A percentile compares a stretch with the other conserved stretches of the same genome.
Conservation (phyloP, 2,113 vertebrate genomes). For the Seriola aureovittata region DNA sequence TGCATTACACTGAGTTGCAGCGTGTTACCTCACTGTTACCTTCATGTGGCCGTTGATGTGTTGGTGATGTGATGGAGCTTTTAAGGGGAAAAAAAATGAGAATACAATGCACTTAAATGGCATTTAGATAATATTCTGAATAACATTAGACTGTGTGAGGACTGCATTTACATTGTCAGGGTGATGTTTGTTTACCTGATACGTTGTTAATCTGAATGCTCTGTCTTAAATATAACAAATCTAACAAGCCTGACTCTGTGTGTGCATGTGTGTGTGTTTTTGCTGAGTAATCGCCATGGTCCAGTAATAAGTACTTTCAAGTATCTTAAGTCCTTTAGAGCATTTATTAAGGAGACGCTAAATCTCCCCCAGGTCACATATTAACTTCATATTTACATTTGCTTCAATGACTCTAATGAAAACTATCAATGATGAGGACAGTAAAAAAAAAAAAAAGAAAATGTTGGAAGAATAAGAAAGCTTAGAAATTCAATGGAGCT, state of each 20-base stretch:
- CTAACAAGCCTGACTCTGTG: constrained; percentile 16
- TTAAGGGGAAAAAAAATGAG: constrained; percentile 32
- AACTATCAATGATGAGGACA: no score
- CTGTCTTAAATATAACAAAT: constrained; percentile 45
- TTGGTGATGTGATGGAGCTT: constrained; percentile 1
- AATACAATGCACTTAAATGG: neutral
- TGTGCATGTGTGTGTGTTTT: neutral
- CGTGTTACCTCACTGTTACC: constrained; percentile 26
- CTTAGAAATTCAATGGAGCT: no score
- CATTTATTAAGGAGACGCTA: neutral
- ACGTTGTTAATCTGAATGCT: neutral
- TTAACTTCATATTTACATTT: no score
- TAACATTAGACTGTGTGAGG: neutral
- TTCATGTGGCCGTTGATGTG: neutral
- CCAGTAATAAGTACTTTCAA: no score
- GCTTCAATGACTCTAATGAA: no score
- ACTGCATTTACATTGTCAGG: neutral
- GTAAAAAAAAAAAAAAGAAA: no score
- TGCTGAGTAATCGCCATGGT: neutral
- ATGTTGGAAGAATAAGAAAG: no score
- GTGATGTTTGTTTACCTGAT: neutral
- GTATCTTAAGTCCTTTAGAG: neutral
- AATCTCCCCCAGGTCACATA: no score
- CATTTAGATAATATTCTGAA: constrained; percentile 7
- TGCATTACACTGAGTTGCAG: neutral